Conservation (phyloP, 2,113 vertebrate genomes). For the Lasiurus cinereus region DNA sequence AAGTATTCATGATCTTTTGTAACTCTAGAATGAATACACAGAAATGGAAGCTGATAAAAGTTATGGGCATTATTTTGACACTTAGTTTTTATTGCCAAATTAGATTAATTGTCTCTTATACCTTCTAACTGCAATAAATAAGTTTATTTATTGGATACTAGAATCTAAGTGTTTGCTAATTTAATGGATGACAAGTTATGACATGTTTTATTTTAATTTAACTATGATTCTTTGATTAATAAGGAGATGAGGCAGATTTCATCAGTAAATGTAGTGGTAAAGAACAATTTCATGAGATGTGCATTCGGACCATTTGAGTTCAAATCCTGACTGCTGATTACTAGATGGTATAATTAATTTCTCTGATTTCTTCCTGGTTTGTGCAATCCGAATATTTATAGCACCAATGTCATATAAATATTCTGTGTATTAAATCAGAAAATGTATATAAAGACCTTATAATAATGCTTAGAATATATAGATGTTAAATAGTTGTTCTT, state of each 20-base stretch:
- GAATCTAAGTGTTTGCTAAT: neutral
- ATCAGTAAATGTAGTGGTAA: neutral
- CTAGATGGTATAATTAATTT: neutral
- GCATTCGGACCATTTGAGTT: neutral
- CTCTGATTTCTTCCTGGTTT: neutral
- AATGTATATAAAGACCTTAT: neutral
- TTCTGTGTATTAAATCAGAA: neutral
- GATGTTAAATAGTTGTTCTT: neutral
- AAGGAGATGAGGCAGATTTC: neutral
- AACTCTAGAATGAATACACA: neutral
- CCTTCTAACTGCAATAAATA: neutral
- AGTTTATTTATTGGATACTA: neutral
- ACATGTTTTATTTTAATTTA: neutral
- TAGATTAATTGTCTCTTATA: neutral
- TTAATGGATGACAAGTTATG: neutral
- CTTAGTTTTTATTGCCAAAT: slow-evolving; percentile 3
- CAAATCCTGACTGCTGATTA: neutral
- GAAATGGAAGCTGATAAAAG: neutral
- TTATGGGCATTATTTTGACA: neutral
- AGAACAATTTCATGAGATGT: neutral
- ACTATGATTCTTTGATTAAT: neutral
- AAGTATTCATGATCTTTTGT: neutral
- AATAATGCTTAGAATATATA: neutral
- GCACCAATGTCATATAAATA: neutral
- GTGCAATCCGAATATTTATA: neutral